Evolutionary conservation across 92 coral and sea anemone species (phyloP).

Genomic region (Parazoanthus swiftii): DNA sequence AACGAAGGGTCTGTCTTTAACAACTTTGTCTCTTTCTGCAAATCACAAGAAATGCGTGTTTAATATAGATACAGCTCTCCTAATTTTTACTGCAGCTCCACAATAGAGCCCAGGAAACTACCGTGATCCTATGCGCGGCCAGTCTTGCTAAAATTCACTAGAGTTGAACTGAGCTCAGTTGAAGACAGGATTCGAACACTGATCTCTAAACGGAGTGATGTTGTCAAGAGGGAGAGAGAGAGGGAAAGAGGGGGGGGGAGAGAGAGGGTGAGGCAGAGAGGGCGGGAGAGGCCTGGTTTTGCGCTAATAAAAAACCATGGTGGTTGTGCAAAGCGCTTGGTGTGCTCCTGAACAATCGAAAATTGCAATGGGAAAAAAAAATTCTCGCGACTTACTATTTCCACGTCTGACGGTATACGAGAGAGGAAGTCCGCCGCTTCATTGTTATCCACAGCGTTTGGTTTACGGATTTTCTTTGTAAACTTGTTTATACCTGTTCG

Average conservation of each 20-base stretch:
- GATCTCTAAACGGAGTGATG: no score
- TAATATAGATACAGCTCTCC: not conserved
- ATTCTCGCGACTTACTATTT: conserved; percentile 68
- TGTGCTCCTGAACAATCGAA: not conserved
- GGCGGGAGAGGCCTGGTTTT: no score
- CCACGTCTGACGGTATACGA: conserved; percentile 93
- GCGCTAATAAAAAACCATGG: no score
- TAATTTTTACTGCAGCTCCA: not conserved
- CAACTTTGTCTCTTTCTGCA: conserved; percentile 89
- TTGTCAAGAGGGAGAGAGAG: no score
- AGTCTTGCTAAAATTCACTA: no score
- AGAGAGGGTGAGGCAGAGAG: not conserved
- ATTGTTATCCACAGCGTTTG: conserved; percentile 96
- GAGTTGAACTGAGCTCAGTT: no score
- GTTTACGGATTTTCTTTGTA: conserved; percentile 99
- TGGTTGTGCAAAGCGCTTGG: not conserved
- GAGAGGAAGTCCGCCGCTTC: conserved; percentile 91
- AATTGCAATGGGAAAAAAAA: not conserved
- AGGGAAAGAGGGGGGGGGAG: not conserved
- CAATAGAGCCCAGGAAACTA: not conserved
- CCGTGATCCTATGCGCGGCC: no score
- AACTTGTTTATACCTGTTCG: conserved; percentile 86
- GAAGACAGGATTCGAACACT: no score
- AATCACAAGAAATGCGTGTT: conserved; percentile 2
- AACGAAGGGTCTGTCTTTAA: conserved; percentile 94